Conservation (phyloP, 2,113 vertebrate genomes). For the Laterallus jamaicensis region DNA sequence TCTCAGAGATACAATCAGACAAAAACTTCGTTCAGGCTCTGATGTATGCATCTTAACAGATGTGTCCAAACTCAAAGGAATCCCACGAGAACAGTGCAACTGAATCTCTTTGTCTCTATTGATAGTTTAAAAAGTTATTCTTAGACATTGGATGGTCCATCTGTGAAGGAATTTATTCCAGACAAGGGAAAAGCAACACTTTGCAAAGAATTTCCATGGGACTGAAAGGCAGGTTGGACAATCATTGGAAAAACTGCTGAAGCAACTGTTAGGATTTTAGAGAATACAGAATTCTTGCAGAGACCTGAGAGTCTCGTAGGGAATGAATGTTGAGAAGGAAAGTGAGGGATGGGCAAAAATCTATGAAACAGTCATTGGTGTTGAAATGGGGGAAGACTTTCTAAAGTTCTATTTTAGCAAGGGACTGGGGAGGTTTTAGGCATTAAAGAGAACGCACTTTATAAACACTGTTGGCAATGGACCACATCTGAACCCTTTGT, state of each 20-base stretch:
- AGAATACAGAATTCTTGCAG: not conserved
- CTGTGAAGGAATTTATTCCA: constrained; percentile 74
- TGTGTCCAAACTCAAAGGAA: constrained; percentile 77
- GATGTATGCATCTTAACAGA: constrained; percentile 77
- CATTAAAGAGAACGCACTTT: not conserved
- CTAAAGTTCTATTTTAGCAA: not conserved
- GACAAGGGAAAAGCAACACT: constrained; percentile 68
- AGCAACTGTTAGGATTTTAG: not conserved
- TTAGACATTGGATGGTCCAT: constrained; percentile 77
- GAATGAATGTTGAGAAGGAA: not conserved
- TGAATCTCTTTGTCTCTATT: constrained; percentile 76
- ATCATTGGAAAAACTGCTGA: constrained; percentile 41
- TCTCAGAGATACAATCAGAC: constrained; percentile 75
- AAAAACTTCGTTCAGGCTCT: constrained; percentile 77
- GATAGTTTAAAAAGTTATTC: constrained; percentile 79
- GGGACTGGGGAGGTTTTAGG: not conserved
- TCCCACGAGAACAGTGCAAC: constrained; percentile 76
- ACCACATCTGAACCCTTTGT: not conserved
- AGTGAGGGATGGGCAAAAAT: not conserved
- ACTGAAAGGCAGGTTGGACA: constrained; percentile 67
- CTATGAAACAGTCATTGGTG: not conserved
- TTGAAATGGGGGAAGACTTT: not conserved
- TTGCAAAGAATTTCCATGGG: constrained; percentile 68
- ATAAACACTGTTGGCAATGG: not conserved
- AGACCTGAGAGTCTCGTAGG: not conserved